Percentiles rank a stretch among this genome's conserved stretches.
Conservation (phyloP, 2,113 vertebrate genomes). For the Seriola quinqueradiata region DNA sequence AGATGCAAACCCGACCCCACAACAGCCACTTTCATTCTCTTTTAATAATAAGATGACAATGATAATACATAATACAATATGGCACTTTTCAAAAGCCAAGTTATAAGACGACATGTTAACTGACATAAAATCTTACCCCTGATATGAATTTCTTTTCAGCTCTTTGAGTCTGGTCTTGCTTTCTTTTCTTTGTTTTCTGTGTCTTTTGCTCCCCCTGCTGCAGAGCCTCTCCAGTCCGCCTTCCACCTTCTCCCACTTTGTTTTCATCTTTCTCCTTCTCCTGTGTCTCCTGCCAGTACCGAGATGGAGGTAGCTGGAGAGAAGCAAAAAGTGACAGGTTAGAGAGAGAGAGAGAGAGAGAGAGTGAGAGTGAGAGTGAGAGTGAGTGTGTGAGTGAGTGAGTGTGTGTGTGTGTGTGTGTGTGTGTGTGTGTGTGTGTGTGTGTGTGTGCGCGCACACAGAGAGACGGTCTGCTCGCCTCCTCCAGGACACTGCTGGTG, state of each 20-base stretch:
- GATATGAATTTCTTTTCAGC: slow-evolving; percentile 55
- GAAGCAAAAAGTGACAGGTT: not conserved
- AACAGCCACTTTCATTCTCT: too few species aligned
- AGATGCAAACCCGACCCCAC: too few species aligned
- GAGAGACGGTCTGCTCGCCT: not conserved
- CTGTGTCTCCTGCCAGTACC: slow-evolving; percentile 72
- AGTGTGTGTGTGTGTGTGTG: not conserved
- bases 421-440: not conserved
- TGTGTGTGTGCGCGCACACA: not conserved
- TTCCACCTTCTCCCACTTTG: slow-evolving; percentile 32
- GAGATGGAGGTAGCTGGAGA: slow-evolving; percentile 46
- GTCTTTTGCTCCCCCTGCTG: not conserved
- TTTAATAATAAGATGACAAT: too few species aligned
- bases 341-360: too few species aligned
- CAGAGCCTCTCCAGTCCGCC: not conserved
- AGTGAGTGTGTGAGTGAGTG: too few species aligned
- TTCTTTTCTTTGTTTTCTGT: slow-evolving; percentile 36
- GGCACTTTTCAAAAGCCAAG: not conserved
- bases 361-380: too few species aligned
- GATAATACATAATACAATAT: too few species aligned
- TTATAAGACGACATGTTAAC: not conserved
- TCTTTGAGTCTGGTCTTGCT: not conserved
- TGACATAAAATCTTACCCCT: slow-evolving; percentile 62
- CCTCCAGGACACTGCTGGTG: not conserved
- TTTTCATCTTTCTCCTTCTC: slow-evolving; percentile 28